Conservation (phyloP, 2,797 vertebrate genomes). For the Melanotaenia trifasciata region DNA sequence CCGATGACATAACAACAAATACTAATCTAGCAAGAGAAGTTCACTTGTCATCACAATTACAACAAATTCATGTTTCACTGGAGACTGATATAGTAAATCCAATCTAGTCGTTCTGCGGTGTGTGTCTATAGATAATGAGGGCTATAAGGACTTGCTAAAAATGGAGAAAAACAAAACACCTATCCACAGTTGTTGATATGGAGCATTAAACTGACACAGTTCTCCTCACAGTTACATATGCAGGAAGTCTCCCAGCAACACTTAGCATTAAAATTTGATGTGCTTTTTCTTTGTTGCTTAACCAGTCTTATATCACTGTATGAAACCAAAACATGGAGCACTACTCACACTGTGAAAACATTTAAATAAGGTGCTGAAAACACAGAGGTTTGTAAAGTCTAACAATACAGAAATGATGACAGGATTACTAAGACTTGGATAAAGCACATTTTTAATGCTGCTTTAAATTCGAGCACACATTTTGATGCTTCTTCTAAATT, state of each 20-base stretch:
- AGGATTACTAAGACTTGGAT: slow-evolving; percentile 4
- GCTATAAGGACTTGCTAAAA: slow-evolving; percentile 26
- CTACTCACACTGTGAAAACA: slow-evolving; percentile 1
- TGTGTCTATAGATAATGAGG: slow-evolving; percentile 36
- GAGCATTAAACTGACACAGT: slow-evolving; percentile 25
- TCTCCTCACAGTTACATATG: slow-evolving; percentile 9
- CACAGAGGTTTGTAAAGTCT: not conserved
- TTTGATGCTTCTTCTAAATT: slow-evolving; percentile 14
- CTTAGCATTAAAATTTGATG: slow-evolving; percentile 16
- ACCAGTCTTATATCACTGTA: slow-evolving; percentile 11
- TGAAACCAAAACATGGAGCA: not conserved
- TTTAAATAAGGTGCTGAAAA: slow-evolving; percentile 7
- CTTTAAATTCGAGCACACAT: slow-evolving; percentile 26
- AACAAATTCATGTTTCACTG: slow-evolving; percentile 60
- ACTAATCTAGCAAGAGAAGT: slow-evolving; percentile 55
- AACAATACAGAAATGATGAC: slow-evolving; percentile 6
- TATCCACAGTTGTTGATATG: not conserved
- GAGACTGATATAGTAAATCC: slow-evolving; percentile 64
- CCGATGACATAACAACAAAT: slow-evolving; percentile 66
- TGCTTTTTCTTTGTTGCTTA: slow-evolving; percentile 18
- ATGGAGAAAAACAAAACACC: slow-evolving; percentile 15
- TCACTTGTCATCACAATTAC: slow-evolving; percentile 64
- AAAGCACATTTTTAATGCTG: slow-evolving; percentile 3
- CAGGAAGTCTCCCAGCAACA: slow-evolving; percentile 15
- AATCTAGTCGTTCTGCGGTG: slow-evolving; percentile 41